Percentiles rank a stretch among this genome's conserved stretches.
Evolutionary conservation across 2,797 vertebrate genomes (phyloP).

Genomic region (Natrix natrix): DNA sequence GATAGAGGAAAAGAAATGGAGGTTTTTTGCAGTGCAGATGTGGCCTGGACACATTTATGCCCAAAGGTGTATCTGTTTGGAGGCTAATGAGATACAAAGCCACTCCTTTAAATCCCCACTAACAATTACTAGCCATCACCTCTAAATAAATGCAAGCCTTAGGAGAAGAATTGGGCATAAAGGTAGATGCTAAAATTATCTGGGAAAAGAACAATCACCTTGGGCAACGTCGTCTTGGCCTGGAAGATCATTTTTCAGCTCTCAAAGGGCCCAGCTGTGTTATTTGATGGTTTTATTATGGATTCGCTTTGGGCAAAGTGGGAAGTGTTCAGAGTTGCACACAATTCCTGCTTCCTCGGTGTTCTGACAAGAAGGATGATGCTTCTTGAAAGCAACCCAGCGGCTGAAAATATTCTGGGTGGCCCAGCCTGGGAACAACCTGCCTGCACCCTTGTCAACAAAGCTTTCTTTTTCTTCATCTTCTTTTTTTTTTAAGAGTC

Average conservation of each 20-base stretch:
- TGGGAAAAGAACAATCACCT: no score
- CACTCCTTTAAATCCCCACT: no score
- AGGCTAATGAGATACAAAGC: not conserved
- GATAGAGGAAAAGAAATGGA: not conserved
- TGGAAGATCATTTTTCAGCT: no score
- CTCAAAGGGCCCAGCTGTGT: not conserved
- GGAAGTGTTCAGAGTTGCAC: not conserved
- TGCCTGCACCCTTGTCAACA: slow-evolving; percentile 20
- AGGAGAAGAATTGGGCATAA: not conserved
- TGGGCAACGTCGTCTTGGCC: no score
- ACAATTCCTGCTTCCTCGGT: not conserved
- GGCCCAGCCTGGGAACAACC: slow-evolving; percentile 21
- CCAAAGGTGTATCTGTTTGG: not conserved
- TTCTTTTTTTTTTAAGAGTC: not conserved
- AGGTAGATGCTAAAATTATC: not conserved
- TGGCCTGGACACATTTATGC: not conserved
- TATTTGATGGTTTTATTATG: not conserved
- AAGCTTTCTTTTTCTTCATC: not conserved
- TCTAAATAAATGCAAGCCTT: not conserved
- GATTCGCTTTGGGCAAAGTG: not conserved
- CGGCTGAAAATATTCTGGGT: slow-evolving; percentile 32
- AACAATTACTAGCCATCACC: not conserved
- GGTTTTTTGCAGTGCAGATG: not conserved
- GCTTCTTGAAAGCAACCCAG: slow-evolving; percentile 30
- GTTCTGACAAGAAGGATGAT: not conserved